Conservation (phyloP, 2,113 vertebrate species). For the Hemichromis elongatus region DNA sequence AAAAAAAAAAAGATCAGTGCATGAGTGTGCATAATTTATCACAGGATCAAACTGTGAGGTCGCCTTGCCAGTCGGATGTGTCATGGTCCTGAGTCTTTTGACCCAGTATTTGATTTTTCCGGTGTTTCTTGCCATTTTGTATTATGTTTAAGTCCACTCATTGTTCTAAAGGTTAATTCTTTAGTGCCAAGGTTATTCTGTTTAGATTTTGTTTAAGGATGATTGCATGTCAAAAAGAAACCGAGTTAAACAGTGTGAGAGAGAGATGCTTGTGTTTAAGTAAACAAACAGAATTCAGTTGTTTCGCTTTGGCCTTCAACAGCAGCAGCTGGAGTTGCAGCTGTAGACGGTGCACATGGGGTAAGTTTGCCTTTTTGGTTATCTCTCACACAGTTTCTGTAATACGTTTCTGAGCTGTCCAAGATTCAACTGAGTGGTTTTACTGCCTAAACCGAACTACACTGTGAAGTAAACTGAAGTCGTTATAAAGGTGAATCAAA, state of each 20-base stretch:
- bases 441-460: background rate
- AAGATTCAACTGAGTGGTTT: background rate
- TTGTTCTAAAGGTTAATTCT: no score
- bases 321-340: background rate
- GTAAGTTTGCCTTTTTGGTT: background rate
- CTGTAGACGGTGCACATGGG: background rate
- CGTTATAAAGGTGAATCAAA: background rate
- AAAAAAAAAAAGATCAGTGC: background rate
- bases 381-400: background rate
- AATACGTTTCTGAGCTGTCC: background rate
- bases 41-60: background rate
- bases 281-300: background rate
- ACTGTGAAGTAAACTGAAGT: background rate
- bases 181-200: no score
- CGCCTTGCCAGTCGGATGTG: accelerated
- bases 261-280: background rate
- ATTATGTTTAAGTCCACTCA: no score
- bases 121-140: no score
- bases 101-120: no score
- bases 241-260: background rate
- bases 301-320: background rate
- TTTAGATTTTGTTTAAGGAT: no score
- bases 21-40: background rate
- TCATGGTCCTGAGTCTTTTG: no score
- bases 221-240: background rate